phyloP scores from a whole-genome alignment of 2,113 vertebrate genomes.

The Rhea americana region DNA sequence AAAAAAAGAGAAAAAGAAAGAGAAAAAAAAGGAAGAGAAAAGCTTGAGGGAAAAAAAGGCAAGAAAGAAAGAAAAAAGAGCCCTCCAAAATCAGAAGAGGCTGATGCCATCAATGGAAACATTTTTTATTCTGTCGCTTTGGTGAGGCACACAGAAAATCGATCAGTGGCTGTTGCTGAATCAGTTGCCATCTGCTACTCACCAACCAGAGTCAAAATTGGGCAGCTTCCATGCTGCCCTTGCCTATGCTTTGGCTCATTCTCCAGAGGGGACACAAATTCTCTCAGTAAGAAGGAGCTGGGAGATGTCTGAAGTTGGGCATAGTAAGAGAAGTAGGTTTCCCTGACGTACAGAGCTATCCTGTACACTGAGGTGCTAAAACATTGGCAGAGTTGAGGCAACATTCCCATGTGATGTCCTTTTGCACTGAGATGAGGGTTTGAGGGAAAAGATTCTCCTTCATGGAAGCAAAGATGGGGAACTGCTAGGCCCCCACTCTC shows the following conservation, averaged over 20 bases:
- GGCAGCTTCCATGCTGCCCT: neutral
- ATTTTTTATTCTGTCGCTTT: neutral
- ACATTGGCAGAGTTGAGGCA: too few relatives aligned
- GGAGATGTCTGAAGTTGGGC: neutral
- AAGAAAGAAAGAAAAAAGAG: constrained; percentile 4
- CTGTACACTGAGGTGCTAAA: neutral
- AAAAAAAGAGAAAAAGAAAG: neutral
- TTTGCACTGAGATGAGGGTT: accelerated
- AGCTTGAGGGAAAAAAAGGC: neutral
- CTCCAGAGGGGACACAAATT: neutral
- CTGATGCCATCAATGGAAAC: neutral
- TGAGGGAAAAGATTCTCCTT: neutral
- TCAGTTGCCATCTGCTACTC: neutral
- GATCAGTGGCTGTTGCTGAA: neutral
- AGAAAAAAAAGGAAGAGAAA: neutral
- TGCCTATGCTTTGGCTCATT: accelerated
- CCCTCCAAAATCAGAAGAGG: neutral
- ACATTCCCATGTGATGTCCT: neutral
- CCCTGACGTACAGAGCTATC: neutral
- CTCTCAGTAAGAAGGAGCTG: neutral
- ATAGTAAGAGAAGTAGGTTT: accelerated
- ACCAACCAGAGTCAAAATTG: accelerated
- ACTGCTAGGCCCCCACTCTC: neutral
- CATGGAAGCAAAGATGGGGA: accelerated
- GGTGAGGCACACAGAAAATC: accelerated